Conservation (phyloP, 2,888 invertebrate species). For the Drosophila pseudotalamancana region DNA sequence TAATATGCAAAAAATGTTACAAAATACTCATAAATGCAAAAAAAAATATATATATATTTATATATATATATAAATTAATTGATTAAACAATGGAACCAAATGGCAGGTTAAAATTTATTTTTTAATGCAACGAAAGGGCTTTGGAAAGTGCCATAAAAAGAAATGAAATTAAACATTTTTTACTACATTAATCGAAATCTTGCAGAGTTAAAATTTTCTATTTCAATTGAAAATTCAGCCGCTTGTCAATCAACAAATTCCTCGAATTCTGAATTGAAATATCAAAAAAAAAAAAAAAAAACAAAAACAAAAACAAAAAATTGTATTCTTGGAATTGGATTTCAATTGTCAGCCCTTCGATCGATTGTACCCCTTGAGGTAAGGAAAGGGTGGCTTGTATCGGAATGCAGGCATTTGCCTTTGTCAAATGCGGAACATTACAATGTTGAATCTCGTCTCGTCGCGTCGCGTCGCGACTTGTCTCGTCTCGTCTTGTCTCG, state of each 20-base stretch:
- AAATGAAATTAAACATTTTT: too few species aligned
- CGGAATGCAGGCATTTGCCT: constrained; percentile 32
- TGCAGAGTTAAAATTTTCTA: too few species aligned
- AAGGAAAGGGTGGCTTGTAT: not conserved
- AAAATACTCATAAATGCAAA: not conserved
- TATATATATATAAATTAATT: constrained; percentile 14
- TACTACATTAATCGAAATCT: too few species aligned
- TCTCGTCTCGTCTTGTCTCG: not conserved
- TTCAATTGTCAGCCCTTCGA: constrained; percentile 31
- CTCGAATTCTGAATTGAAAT: constrained; percentile 15
- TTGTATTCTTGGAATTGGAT: constrained; percentile 8
- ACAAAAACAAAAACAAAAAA: too few species aligned
- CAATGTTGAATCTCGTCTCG: constrained; percentile 27
- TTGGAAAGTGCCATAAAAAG: too few species aligned
- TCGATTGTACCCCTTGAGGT: constrained; percentile 14
- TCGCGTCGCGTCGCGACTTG: not conserved
- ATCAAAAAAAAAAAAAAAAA: not conserved
- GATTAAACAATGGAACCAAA: constrained; percentile 19
- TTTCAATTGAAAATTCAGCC: too few species aligned
- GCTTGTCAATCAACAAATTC: constrained; percentile 8
- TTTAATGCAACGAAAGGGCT: too few species aligned
- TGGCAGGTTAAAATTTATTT: constrained; percentile 1
- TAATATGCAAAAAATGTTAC: constrained; percentile 21
- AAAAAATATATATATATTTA: too few species aligned
- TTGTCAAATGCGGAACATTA: constrained; percentile 29